Evolutionary conservation across 2,113 vertebrate genomes (phyloP).

Genomic region (Mustela lutreola): DNA sequence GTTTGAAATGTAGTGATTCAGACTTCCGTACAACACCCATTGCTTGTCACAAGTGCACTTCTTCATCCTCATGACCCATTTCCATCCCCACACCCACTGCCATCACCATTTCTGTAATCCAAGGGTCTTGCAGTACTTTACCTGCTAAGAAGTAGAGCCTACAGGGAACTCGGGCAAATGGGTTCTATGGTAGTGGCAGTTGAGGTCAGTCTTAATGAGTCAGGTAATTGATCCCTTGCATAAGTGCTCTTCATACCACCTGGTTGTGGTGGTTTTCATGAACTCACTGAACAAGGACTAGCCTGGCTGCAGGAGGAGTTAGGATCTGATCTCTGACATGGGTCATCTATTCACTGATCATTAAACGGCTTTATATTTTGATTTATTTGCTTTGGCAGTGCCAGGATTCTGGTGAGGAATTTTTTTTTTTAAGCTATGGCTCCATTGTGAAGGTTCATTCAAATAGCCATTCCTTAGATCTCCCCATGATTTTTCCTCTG

Average conservation of each 20-base stretch:
- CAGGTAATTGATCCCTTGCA: not conserved
- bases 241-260: not conserved
- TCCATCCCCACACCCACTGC: not conserved
- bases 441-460: not conserved
- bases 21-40: not conserved
- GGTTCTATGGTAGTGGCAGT: not conserved
- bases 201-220: not conserved
- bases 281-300: not conserved
- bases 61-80: not conserved
- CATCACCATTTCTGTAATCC: not conserved
- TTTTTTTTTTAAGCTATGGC: not conserved
- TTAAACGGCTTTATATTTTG: slow-evolving; percentile 21
- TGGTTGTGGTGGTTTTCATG: not conserved
- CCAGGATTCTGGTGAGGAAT: slow-evolving; percentile 34
- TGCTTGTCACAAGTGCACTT: not conserved
- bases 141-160: not conserved
- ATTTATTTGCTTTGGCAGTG: slow-evolving; percentile 40
- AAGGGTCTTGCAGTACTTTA: not conserved
- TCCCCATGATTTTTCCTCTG: not conserved
- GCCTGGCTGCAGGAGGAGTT: not conserved
- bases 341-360: not conserved
- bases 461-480: not conserved
- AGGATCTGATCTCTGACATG: not conserved
- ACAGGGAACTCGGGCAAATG: not conserved
- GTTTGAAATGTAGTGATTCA: not conserved